Evolutionary conservation across 2,888 invertebrate genomes (phyloP).

Genomic region (Netelia melanura): DNA sequence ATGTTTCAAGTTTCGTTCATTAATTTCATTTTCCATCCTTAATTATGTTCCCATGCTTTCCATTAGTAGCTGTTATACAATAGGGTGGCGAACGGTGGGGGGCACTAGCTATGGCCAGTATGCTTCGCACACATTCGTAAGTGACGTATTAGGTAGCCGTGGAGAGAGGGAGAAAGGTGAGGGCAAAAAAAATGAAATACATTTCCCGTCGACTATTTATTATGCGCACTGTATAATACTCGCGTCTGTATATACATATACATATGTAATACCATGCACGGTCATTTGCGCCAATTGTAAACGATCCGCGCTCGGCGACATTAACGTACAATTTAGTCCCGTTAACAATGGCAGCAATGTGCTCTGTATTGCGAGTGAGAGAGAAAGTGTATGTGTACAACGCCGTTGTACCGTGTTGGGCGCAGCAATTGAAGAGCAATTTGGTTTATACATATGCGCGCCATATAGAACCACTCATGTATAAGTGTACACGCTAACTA

Average conservation of each 20-base stretch:
- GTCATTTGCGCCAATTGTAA: slow-evolving; percentile 62
- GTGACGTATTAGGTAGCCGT: slow-evolving; percentile 21
- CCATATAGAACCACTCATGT: slow-evolving; percentile 1
- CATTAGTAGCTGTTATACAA: slow-evolving; percentile 12
- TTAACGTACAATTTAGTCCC: slow-evolving; percentile 62
- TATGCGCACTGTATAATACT: slow-evolving; percentile 3
- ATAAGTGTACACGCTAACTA: not conserved
- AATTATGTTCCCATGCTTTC: not conserved
- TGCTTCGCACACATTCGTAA: not conserved
- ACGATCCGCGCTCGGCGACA: slow-evolving; percentile 50
- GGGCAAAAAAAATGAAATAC: slow-evolving; percentile 17
- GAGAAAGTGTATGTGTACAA: not conserved
- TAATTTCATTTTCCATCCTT: slow-evolving; percentile 9
- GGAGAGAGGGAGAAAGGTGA: slow-evolving; percentile 1
- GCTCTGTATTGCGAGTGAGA: slow-evolving; percentile 4
- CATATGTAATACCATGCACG: slow-evolving; percentile 33
- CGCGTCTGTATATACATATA: slow-evolving; percentile 1
- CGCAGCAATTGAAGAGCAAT: slow-evolving; percentile 64
- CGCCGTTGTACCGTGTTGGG: slow-evolving; percentile 22
- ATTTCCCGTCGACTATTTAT: slow-evolving; percentile 15
- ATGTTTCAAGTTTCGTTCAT: slow-evolving; percentile 6
- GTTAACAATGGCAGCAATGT: slow-evolving; percentile 47
- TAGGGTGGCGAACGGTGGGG: not conserved
- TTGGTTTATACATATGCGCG: slow-evolving; percentile 43
- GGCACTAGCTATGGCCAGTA: not conserved